A percentile compares a stretch with the other conserved stretches of the same genome.
These are phyloP conservation scores for Asarcornis scutulata DNA, from an alignment of 2,113 vertebrate genomes.

Conservation along the genomic window DNA sequence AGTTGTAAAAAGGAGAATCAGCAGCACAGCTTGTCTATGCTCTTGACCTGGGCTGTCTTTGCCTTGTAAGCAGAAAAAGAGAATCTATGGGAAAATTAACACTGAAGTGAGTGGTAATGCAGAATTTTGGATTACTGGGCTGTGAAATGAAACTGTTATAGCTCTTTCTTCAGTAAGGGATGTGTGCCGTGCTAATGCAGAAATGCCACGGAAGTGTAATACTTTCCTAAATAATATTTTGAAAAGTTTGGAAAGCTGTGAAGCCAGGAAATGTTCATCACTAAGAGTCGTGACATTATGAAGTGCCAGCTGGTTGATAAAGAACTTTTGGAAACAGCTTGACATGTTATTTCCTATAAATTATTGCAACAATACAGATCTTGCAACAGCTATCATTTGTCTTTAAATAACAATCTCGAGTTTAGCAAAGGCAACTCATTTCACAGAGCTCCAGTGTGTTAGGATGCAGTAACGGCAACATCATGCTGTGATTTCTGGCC, in stretches of 20 bases:
- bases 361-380: not conserved
- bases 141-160: conserved; percentile 63
- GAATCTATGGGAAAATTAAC: conserved; percentile 58
- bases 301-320: not conserved
- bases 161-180: not conserved
- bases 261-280: not conserved
- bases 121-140: conserved; percentile 45
- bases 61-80: conserved; percentile 64
- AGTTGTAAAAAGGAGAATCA: conserved; percentile 47
- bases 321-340: not conserved
- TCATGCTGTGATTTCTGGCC: not conserved
- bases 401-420: not conserved
- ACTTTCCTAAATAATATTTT: not conserved
- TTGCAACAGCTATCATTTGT: not conserved
- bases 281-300: not conserved
- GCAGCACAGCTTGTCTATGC: conserved; percentile 45
- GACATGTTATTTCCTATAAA: not conserved
- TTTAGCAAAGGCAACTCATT: not conserved
- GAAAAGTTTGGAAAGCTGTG: not conserved
- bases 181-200: not conserved
- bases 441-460: not conserved
- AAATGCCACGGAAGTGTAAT: not conserved
- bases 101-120: conserved; percentile 29
- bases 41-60: conserved; percentile 55
- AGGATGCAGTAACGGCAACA: not conserved